Evolutionary conservation across 2,888 invertebrate species (phyloP), one percentile per base, ranked within the genome.

Genomic region (Reticulitermes lucifugus): DNA sequence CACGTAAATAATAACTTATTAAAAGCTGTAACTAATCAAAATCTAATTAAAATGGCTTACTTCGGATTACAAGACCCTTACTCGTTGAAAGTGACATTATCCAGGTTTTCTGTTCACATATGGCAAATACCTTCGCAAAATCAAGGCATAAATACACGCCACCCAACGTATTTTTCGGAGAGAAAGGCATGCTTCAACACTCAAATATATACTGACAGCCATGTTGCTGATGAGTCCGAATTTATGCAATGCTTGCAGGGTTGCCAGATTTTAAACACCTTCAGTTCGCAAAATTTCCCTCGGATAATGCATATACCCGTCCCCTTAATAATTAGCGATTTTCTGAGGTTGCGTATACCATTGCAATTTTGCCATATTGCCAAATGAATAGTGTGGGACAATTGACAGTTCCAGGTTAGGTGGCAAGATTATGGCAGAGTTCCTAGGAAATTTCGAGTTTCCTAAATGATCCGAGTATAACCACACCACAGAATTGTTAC

Each of bases 181-280:
- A 95, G 96, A 95, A 95, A 94, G 94, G 94, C 96, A 96, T 96
- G 94, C 93, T 94, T 92, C 94, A 94, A 94, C 94, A 94, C 94
- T 95, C 96, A 96, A 96, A 96, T 98, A 96, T 98, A 98, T 98
- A 98, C 97, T 98, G 97, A 95, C 96, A 96, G 96, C 96, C 96
- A 97, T 96, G 94, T 96, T 96, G 96, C 94, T 93, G 94, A 94
- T 94, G 94, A 94, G 94, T 94, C 94, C 94, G 94, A 94, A 95
- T 96, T 91, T 96, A 96, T 95, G 94, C 93, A 81, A 84, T 81
- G 73, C 25, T 84, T 55, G 51, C 75, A 70, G 77, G 35, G 77
- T 77, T 77, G 77, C 77, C 77, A 77, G 77, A 77, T 51, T 7
- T 41, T 35, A 2, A 73, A 21, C 35, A 21, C 18, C 9, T 18